Conservation (phyloP, 2,888 invertebrate species). For the Cataglyphis livida region DNA sequence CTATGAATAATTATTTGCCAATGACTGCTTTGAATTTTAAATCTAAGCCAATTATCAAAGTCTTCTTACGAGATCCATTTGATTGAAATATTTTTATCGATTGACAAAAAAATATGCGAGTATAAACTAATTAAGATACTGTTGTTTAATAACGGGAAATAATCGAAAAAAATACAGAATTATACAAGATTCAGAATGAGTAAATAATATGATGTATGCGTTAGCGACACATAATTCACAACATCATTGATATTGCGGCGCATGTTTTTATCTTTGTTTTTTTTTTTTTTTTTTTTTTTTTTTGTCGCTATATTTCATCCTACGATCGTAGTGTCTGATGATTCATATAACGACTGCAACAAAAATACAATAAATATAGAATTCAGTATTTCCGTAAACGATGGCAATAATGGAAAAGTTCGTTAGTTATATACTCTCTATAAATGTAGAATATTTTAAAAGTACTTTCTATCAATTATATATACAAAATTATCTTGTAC, state of each 20-base stretch:
- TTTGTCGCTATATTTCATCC: constrained; percentile 24
- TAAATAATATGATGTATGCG: constrained; percentile 27
- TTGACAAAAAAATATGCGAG: not conserved
- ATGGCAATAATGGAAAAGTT: constrained; percentile 17
- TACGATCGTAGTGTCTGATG: constrained; percentile 28
- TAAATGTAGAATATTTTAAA: not conserved
- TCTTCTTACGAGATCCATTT: not conserved
- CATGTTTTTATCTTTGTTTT: constrained; percentile 42
- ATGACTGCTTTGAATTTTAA: not conserved
- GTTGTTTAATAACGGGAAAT: not conserved
- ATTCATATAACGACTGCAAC: constrained; percentile 37
- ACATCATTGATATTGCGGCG: constrained; percentile 36
- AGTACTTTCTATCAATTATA: not conserved
- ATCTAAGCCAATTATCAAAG: not conserved
- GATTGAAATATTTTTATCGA: constrained; percentile 15
- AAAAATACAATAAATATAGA: constrained; percentile 51
- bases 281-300: constrained; percentile 30
- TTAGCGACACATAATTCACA: constrained; percentile 38
- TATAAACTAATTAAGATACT: constrained; percentile 3
- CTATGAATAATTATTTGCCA: not conserved
- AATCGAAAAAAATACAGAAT: not conserved
- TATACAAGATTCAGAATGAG: constrained; percentile 11
- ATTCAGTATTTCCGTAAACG: constrained; percentile 31
- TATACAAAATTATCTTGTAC: not conserved
- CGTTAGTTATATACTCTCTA: constrained; percentile 25